These are phyloP conservation scores for Pterostichus niger DNA, from an alignment of 2,888 invertebrate species.

Conservation along the genomic window DNA sequence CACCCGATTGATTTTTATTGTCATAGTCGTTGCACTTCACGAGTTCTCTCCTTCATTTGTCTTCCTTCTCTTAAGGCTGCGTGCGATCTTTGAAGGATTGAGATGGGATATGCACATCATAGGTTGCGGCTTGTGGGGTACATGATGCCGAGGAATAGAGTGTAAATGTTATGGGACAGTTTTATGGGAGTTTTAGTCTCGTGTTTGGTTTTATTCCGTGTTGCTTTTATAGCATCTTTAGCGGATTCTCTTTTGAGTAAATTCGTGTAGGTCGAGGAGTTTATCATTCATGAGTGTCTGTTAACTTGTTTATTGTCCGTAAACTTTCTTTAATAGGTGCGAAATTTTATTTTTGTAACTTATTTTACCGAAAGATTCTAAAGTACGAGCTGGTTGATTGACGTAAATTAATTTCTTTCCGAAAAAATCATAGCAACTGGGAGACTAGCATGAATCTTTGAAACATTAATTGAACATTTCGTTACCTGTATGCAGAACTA, in stretches of 20 bases:
- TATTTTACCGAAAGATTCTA: no score
- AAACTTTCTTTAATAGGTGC: no score
- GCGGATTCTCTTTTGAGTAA: constrained; percentile 34
- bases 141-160: not conserved
- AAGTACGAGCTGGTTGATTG: no score
- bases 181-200: constrained; percentile 1
- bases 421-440: no score
- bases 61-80: constrained; percentile 14
- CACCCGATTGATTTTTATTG: constrained; percentile 76
- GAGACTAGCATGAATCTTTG: no score
- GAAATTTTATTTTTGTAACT: not conserved
- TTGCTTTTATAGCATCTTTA: constrained; percentile 26
- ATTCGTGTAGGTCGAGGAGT: constrained; percentile 9
- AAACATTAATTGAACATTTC: no score
- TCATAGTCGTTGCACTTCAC: constrained; percentile 68
- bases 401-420: no score
- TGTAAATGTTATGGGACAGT: constrained; percentile 24
- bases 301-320: constrained; percentile 20
- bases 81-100: constrained; percentile 17
- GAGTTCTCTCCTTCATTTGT: constrained; percentile 46
- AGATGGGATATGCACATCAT: not conserved
- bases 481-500: no score
- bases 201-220: constrained; percentile 33
- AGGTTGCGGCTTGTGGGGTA: not conserved
- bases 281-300: constrained; percentile 18